Percentiles rank a stretch among this genome's conserved stretches.
Evolutionary conservation across 1,140 invertebrate species (phyloP).

Genomic region (Heliconius melpomene): DNA sequence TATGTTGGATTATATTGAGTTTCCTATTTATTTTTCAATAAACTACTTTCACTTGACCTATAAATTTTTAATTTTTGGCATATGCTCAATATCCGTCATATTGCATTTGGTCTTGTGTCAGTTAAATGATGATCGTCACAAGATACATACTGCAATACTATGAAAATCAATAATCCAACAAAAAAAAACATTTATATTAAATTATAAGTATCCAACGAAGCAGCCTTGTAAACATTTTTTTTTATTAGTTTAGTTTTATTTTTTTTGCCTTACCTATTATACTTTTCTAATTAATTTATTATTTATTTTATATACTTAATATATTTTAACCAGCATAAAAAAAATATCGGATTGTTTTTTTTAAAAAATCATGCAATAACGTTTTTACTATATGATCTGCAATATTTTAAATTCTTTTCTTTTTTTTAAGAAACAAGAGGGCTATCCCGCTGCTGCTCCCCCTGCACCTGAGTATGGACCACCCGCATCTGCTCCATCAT

Average conservation of each 20-base stretch:
- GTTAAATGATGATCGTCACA: not conserved
- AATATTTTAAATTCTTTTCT: not conserved
- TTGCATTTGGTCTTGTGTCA: slow-evolving; percentile 23
- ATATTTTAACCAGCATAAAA: no score
- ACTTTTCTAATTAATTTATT: no score
- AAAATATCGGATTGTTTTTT: no score
- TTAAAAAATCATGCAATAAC: no score
- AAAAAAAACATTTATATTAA: not conserved
- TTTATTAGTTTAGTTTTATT: no score
- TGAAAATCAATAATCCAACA: not conserved
- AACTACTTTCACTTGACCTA: not conserved
- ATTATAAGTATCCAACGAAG: not conserved
- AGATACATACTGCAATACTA: not conserved
- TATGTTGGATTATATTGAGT: not conserved
- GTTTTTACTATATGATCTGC: no score
- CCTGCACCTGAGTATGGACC: slow-evolving; percentile 72
- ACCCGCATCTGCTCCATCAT: slow-evolving; percentile 72
- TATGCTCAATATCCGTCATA: slow-evolving; percentile 53
- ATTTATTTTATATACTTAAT: no score
- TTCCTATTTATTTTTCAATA: not conserved
- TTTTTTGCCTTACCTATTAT: no score
- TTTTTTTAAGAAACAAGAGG: slow-evolving; percentile 74
- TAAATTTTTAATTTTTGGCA: not conserved
- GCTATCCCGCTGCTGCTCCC: slow-evolving; percentile 67
- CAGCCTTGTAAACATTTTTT: no score